Evolutionary conservation across 1,140 invertebrate species (phyloP).

Genomic region (Maniola jurtina): DNA sequence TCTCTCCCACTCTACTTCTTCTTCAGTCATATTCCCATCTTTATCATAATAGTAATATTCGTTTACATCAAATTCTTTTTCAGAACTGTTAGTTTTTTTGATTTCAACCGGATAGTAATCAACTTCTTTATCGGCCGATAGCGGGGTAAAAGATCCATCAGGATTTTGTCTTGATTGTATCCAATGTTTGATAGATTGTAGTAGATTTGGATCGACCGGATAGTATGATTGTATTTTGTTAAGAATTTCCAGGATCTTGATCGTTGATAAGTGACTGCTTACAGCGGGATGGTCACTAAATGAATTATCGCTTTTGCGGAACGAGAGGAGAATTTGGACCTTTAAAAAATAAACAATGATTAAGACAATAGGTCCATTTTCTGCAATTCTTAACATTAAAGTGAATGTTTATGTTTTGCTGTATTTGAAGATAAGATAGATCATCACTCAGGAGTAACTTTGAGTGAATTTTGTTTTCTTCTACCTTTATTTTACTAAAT

Average conservation of each 20-base stretch:
- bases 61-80: constrained; percentile 60
- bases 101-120: constrained; percentile 70
- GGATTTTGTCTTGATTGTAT: constrained; percentile 79
- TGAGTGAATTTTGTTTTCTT: too few relatives aligned
- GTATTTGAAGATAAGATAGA: too few relatives aligned
- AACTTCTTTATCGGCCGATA: constrained; percentile 79
- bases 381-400: too few relatives aligned
- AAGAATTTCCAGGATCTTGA: constrained; percentile 80
- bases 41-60: constrained; percentile 73
- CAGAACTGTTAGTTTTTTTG: constrained; percentile 53
- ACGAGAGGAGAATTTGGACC: constrained; percentile 81
- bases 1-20: constrained; percentile 73
- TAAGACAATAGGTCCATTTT: not conserved
- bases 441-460: too few relatives aligned
- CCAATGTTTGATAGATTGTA: constrained; percentile 80
- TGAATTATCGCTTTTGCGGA: constrained; percentile 80
- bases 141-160: constrained; percentile 80
- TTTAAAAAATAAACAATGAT: constrained; percentile 39
- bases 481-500: too few relatives aligned
- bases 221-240: constrained; percentile 80
- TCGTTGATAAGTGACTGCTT: constrained; percentile 79
- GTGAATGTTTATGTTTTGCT: too few relatives aligned
- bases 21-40: constrained; percentile 73
- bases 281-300: constrained; percentile 82
- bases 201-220: constrained; percentile 79